Evolutionary conservation across 2,797 vertebrate species (phyloP).

Genomic region (Sebastiscus tertius): DNA sequence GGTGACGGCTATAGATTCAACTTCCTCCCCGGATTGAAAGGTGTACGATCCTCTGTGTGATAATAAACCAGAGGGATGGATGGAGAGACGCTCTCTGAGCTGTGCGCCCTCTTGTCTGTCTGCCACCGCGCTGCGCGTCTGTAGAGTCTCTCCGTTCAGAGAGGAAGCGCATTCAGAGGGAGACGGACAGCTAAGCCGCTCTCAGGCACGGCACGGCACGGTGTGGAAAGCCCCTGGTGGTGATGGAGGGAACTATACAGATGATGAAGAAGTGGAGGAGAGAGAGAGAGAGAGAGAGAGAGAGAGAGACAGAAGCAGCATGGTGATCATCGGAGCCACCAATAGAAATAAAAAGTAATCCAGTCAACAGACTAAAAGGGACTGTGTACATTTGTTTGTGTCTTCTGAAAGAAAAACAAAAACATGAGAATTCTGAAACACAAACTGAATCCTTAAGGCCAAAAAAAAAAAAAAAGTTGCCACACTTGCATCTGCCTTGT

Average conservation of each 20-base stretch:
- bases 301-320: background rate
- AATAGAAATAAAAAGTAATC: conserved; percentile 5
- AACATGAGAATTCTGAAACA: background rate
- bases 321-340: background rate
- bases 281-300: conserved; percentile 11
- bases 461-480: background rate
- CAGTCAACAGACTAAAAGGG: background rate
- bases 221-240: conserved; percentile 85
- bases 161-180: conserved; percentile 42
- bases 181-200: conserved; percentile 39
- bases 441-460: background rate
- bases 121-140: conserved; percentile 71
- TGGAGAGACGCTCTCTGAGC: conserved; percentile 27
- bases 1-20: conserved; percentile 19
- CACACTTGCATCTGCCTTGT: background rate
- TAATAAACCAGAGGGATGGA: conserved; percentile 35
- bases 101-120: conserved; percentile 48
- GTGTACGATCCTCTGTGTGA: conserved; percentile 70
- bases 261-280: conserved; percentile 27
- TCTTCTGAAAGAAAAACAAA: background rate
- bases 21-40: conserved; percentile 53
- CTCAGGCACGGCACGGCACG: conserved; percentile 24
- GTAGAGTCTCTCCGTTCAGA: conserved; percentile 63
- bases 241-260: conserved; percentile 71
- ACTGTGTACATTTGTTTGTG: background rate